Conservation (phyloP, 2,888 invertebrate species). For the Ectropis crepuscularia region DNA sequence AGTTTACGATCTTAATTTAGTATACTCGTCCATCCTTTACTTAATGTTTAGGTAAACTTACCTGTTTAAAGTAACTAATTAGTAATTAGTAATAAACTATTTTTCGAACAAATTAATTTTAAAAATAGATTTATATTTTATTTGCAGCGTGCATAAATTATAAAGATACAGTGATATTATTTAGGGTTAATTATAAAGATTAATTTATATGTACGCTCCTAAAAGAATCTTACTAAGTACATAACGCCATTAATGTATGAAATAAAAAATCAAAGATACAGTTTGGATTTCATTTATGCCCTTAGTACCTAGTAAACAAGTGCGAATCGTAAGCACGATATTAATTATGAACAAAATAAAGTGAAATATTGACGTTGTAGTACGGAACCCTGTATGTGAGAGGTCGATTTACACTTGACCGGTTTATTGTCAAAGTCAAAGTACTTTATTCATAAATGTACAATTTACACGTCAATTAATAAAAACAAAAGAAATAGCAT, state of each 20-base stretch:
- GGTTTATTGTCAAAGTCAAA: too few relatives aligned
- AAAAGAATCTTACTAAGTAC: conserved; percentile 44
- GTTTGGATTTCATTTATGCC: background rate
- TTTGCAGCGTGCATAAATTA: conserved; percentile 30
- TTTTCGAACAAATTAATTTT: conserved; percentile 30
- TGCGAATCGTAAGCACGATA: too few relatives aligned
- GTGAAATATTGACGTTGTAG: too few relatives aligned
- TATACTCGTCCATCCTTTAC: background rate
- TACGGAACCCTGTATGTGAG: too few relatives aligned
- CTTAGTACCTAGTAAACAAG: too few relatives aligned
- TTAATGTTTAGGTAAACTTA: conserved; percentile 3
- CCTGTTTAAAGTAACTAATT: background rate
- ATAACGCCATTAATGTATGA: conserved; percentile 61
- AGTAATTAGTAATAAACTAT: conserved; percentile 30
- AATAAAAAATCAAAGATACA: conserved; percentile 43
- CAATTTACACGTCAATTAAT: too few relatives aligned
- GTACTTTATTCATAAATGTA: too few relatives aligned
- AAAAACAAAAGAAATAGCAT: too few relatives aligned
- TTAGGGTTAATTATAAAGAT: conserved; percentile 49
- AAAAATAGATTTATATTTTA: conserved; percentile 23
- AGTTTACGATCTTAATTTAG: background rate
- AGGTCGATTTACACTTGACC: too few relatives aligned
- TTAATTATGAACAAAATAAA: too few relatives aligned
- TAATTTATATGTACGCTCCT: conserved; percentile 61
- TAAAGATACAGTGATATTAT: conserved; percentile 67